Base-by-base conservation (phyloP, 2,888 invertebrate genomes). In the Calliphora vomitoria region DNA sequence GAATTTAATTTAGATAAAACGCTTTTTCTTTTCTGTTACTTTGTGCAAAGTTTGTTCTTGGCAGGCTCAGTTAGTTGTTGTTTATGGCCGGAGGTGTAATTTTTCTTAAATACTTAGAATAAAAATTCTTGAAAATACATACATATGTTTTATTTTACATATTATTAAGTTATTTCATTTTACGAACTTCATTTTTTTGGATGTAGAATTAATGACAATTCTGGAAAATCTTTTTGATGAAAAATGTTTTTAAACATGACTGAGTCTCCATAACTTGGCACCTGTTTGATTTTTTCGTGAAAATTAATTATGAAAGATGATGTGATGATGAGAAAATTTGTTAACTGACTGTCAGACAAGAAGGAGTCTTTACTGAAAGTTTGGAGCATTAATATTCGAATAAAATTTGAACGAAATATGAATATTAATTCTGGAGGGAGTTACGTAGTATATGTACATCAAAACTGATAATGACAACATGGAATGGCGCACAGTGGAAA, bases 1-100 rank as follows among this genome's bases (percentile, higher is more conserved):
- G 38, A 64, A 64, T 64, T 64, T 64, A 64, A 64, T 64, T 64
- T 38, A 64, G 18, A 18, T 64, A 38, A 64, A 64, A 64, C 18
- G 64, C 18, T 64, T 64, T 38, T 64, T 8, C 18, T 18, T 55
- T 20, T 55, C 10, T 20, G 8, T n/a, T n/a, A 50, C 1, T n/a
- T 50, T 50, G 13, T n/a, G n/a, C 50, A 25, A 25, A 1, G 25
- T 25, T 25, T n/a, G n/a, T 25, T 25, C 2, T 53, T 53, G n/a
- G 4, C 1, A 62, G 35, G 62, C 18, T 62, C 62, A 62, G 25
- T 5, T 35, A 4, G 31, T 5, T 35, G 38, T 20, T 64, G 38
- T 18, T 64, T 64, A 5, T 13, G 31, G 20, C 20, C 20, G 8
- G 8, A 10, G 20, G 20, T 0, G 8, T 15, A 10, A 53, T 53